phyloP scores from a whole-genome alignment of 2,113 vertebrate species.

The Ginglymostoma cirratum region DNA sequence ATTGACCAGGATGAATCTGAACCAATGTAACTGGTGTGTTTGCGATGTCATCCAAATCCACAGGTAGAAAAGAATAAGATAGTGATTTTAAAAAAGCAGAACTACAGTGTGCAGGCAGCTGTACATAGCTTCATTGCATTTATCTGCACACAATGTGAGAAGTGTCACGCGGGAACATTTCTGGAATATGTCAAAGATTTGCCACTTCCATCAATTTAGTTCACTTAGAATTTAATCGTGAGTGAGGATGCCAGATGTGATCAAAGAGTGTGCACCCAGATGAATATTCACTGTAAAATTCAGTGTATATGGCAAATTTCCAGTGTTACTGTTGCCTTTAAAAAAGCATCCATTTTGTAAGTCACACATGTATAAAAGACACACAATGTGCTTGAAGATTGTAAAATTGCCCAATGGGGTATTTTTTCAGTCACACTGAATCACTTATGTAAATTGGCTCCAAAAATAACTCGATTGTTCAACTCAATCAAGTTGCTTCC shows the following conservation, averaged over 20 bases:
- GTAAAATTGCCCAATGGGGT: not conserved
- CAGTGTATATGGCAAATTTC: not conserved
- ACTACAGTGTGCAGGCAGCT: not conserved
- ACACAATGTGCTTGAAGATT: not conserved
- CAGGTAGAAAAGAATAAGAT: constrained; percentile 2
- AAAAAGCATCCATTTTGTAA: not conserved
- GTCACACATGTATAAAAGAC: not conserved
- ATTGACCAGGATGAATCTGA: not conserved
- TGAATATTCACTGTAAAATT: not conserved
- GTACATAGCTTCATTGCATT: not conserved
- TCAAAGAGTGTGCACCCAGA: not conserved
- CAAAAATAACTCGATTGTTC: not conserved
- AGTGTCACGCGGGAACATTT: not conserved
- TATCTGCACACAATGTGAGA: not conserved
- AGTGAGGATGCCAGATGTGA: not conserved
- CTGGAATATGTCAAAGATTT: not conserved
- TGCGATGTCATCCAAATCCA: not conserved
- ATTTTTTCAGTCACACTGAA: not conserved
- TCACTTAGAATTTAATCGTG: not conserved
- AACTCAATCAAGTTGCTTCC: not conserved
- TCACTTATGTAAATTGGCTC: not conserved
- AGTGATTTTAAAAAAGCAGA: not conserved
- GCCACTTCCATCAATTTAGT: not conserved
- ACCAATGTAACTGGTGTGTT: not conserved
- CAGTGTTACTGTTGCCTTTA: not conserved